These are phyloP conservation scores for Eristalis tenax DNA, from an alignment of 2,888 invertebrate species.

Conservation along the genomic window DNA sequence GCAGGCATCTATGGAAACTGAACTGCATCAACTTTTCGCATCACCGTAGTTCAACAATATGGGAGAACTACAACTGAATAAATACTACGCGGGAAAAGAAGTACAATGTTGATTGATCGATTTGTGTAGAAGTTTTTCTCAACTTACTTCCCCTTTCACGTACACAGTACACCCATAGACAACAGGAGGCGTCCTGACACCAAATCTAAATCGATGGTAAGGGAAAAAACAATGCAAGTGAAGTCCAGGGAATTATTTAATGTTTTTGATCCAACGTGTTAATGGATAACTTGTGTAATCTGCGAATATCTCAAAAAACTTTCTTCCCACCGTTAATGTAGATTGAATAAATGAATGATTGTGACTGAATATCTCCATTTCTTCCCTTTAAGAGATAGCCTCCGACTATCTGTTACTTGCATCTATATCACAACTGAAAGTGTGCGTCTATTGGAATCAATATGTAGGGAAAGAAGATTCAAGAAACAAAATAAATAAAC, in stretches of 20 bases:
- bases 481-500: slow-evolving; percentile 2
- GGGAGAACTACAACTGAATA: no score
- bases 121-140: no score
- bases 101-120: no score
- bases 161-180: no score
- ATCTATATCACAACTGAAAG: background rate
- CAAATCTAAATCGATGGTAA: background rate
- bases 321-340: slow-evolving; percentile 23
- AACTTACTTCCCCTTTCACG: no score
- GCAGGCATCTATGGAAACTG: no score
- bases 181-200: no score
- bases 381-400: no score
- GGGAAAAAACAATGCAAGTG: slow-evolving; percentile 35
- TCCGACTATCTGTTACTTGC: no score
- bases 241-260: slow-evolving; percentile 73
- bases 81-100: no score
- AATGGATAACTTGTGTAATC: slow-evolving; percentile 75
- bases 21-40: no score
- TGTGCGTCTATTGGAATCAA: slow-evolving; percentile 55
- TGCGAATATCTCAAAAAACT: slow-evolving; percentile 72
- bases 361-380: background rate
- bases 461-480: background rate
- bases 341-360: background rate
- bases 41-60: no score
- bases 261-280: slow-evolving; percentile 73